These are phyloP conservation scores for Latrodectus geometricus DNA, from an alignment of 1,140 invertebrate species.

Conservation along the genomic window DNA sequence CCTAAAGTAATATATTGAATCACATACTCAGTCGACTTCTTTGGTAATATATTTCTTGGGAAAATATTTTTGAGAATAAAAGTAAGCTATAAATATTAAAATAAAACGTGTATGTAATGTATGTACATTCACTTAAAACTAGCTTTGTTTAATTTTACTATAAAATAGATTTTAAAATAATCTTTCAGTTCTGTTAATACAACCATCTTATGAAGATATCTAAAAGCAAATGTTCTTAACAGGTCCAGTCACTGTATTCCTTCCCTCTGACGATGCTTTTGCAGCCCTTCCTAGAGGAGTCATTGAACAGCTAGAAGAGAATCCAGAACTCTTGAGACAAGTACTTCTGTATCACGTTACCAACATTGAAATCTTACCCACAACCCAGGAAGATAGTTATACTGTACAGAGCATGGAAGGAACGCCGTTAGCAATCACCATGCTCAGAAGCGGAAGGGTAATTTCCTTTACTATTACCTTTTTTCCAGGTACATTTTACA, in stretches of 20 bases:
- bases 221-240: background rate
- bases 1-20: no score
- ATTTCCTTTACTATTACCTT: background rate
- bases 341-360: conserved; percentile 69
- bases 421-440: conserved; percentile 64
- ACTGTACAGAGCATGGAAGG: conserved; percentile 55
- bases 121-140: no score
- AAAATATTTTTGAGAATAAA: no score
- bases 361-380: conserved; percentile 38
- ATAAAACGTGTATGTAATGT: no score
- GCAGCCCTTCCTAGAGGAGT: conserved; percentile 65
- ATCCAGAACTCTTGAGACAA: conserved; percentile 64
- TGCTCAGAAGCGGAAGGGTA: conserved; percentile 62
- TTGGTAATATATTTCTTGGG: no score
- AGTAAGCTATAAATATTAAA: no score
- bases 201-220: no score
- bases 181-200: no score
- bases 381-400: conserved; percentile 62
- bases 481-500: no score
- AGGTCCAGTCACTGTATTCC: conserved; percentile 68
- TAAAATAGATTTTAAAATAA: no score
- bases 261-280: conserved; percentile 69
- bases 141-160: no score
- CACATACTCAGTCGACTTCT: no score
- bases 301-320: conserved; percentile 63